These are phyloP conservation scores for Rhincodon typus DNA, from an alignment of 2,797 vertebrate species.

Conservation along the genomic window DNA sequence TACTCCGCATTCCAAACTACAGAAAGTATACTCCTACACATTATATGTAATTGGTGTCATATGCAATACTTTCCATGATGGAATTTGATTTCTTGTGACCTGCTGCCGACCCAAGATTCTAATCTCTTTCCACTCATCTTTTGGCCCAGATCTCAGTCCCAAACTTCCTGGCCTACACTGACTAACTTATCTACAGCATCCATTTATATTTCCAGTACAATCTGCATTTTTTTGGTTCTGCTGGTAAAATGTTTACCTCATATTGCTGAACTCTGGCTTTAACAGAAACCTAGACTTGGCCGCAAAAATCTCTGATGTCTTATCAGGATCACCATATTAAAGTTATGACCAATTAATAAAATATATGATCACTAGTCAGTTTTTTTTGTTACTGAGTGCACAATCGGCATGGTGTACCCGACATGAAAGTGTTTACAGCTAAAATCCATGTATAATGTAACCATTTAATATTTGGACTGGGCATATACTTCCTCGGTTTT, in stretches of 20 bases:
- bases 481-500: background rate
- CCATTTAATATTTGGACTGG: background rate
- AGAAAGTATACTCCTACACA: background rate
- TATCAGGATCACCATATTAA: background rate
- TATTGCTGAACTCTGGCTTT: background rate
- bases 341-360: background rate
- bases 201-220: background rate
- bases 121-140: slow-evolving; percentile 15
- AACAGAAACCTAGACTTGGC: background rate
- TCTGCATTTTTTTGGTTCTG: background rate
- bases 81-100: background rate
- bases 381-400: background rate
- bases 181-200: background rate
- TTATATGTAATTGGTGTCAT: background rate
- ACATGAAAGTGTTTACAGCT: background rate
- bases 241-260: background rate
- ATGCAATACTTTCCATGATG: background rate
- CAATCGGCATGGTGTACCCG: background rate
- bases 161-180: background rate
- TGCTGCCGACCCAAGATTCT: background rate
- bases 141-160: background rate
- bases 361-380: background rate
- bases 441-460: background rate
- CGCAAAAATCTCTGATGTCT: background rate
- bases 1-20: background rate